These are phyloP conservation scores for Steinernema khuongi DNA, from an alignment of 1,140 invertebrate species.

Conservation along the genomic window DNA sequence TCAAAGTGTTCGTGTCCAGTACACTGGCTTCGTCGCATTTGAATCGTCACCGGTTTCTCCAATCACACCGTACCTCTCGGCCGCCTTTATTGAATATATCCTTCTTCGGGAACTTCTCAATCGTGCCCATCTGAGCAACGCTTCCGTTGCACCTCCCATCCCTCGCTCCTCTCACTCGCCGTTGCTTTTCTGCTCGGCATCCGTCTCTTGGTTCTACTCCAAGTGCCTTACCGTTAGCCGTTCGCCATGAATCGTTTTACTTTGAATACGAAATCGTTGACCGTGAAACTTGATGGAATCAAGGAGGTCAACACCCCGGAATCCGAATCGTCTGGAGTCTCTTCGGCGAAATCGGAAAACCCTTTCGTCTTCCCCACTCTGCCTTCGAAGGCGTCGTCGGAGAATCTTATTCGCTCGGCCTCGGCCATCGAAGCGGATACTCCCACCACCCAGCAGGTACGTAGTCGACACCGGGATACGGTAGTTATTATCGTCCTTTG, in stretches of 20 bases:
- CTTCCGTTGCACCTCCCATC: not conserved
- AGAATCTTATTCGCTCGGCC: constrained; percentile 20
- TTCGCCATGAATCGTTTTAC: not conserved
- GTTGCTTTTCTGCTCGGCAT: not conserved
- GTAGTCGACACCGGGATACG: not conserved
- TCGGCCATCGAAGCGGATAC: constrained; percentile 20
- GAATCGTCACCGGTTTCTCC: constrained; percentile 17
- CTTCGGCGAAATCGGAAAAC: not conserved
- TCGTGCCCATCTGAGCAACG: not conserved
- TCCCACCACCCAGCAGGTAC: constrained; percentile 13
- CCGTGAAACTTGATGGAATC: not conserved
- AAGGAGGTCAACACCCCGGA: not conserved
- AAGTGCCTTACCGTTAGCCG: not conserved
- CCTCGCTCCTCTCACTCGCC: not conserved
- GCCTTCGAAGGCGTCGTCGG: constrained; percentile 8
- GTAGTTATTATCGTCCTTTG: constrained; percentile 2
- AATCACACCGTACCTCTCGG: not conserved
- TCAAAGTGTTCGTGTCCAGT: not conserved
- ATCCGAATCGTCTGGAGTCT: not conserved
- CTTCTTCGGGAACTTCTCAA: not conserved
- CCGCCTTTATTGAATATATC: not conserved
- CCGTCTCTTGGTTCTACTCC: not conserved
- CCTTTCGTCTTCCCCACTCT: not conserved
- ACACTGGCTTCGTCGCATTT: not conserved
- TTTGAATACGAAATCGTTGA: constrained; percentile 1